phyloP scores from a whole-genome alignment of 2,113 vertebrate species.

The Hypocryptadius cinnamomeus region DNA sequence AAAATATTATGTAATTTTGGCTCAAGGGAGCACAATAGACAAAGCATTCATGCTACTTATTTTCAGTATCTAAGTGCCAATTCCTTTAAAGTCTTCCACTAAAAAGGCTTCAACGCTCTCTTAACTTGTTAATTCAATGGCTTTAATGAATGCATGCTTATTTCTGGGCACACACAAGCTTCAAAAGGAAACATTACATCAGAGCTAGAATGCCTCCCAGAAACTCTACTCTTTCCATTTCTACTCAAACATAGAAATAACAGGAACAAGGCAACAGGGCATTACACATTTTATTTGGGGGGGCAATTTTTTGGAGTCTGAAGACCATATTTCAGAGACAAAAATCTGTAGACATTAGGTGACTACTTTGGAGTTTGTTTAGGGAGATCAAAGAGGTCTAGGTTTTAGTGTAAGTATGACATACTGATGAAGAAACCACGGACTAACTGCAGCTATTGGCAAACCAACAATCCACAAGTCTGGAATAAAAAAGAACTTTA shows the following conservation, averaged over 20 bases:
- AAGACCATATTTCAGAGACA: neutral
- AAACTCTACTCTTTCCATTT: neutral
- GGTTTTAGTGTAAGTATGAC: neutral
- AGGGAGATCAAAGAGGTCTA: neutral
- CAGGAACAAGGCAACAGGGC: neutral
- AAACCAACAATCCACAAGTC: neutral
- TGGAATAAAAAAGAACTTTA: neutral
- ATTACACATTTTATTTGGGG: neutral
- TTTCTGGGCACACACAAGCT: neutral
- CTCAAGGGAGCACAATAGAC: neutral
- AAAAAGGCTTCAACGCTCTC: neutral
- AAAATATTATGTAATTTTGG: neutral
- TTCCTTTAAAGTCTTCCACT: neutral
- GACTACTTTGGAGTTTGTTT: neutral
- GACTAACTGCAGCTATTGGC: neutral
- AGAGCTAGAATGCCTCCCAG: neutral
- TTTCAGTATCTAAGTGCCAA: neutral
- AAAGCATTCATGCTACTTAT: neutral
- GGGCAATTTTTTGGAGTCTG: fast-evolving
- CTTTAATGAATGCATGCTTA: neutral
- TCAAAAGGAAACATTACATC: neutral
- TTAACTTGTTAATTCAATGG: neutral
- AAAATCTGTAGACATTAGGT: neutral
- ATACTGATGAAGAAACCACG: neutral
- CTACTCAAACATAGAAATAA: neutral